Evolutionary conservation across 2,888 invertebrate species (phyloP).

Genomic region (Caenorhabditis sp.): DNA sequence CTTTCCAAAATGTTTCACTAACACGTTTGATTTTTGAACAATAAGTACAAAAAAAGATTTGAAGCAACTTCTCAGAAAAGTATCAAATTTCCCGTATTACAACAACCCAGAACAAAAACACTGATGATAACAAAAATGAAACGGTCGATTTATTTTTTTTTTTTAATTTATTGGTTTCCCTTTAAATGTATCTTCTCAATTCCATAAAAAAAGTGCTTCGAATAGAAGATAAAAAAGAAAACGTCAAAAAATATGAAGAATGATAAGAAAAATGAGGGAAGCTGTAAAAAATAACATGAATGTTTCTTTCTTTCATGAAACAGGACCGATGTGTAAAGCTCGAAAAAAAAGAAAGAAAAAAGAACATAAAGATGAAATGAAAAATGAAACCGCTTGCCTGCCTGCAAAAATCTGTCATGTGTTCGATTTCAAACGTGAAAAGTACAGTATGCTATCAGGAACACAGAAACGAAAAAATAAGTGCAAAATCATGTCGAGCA

Average conservation of each 20-base stretch:
- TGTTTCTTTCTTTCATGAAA: conserved; percentile 1
- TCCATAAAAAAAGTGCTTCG: background rate
- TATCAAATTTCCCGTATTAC: background rate
- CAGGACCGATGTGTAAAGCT: background rate
- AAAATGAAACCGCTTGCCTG: background rate
- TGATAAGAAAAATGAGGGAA: background rate
- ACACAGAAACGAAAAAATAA: background rate
- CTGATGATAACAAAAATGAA: background rate
- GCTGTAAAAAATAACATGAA: background rate
- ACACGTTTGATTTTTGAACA: background rate
- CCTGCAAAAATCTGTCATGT: background rate
- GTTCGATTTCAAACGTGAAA: background rate
- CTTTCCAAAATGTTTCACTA: background rate
- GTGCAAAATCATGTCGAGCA: too few relatives aligned
- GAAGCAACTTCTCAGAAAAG: background rate
- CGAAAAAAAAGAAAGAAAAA: background rate
- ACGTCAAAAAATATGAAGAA: background rate
- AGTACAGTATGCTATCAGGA: background rate
- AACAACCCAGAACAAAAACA: background rate
- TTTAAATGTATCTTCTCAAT: background rate
- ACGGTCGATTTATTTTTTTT: background rate
- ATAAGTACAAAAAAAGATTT: background rate
- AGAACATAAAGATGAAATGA: background rate
- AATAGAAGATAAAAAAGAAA: background rate
- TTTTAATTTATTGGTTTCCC: background rate